Evolutionary conservation across 2,113 vertebrate species (phyloP), one percentile per base, ranked within the genome.

Genomic region (Ifrita kowaldi): DNA sequence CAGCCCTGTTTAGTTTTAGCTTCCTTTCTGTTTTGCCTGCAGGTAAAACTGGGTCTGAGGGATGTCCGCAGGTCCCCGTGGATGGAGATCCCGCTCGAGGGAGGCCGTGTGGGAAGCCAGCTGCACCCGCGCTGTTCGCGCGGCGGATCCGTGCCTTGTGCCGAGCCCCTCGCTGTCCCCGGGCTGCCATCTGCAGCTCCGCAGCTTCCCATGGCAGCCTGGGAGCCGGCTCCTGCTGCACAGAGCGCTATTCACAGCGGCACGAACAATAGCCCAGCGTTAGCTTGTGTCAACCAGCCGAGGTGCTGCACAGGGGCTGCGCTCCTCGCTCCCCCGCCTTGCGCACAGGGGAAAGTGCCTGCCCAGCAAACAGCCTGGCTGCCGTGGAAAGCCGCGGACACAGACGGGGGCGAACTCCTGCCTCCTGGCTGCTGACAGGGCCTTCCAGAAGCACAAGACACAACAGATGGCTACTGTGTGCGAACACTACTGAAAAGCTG

Each of bases 281-380:
- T 52, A 65, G 84, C 83, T 33, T 62, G 70, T 64, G 30, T 11
- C 73, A 83, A 52, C 32, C 5, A 2, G 62, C 70, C 4, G 71
- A 73, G 85, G 30, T n/a, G 52, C 47, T 32, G 76, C 70, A 3
- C 35, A 24, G 80, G 53, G 80, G 70, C 11, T 23, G 53, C 16
- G 94, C 71, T 89, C 71, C 42, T 50, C n/a, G 0, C 84, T 57
- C 60, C 3, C 10, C 50, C n/a, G 32, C 90, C 88, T 70, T 35
- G 81, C 60, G 22, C 91, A 13, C 35, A n/a, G 67, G 41, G 62
- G 49, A 86, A 80, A 77, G 75, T 35, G 84, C 95, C 83, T 92
- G 89, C 67, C 53, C 53, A 32, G 94, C 86, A 46, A 75, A 33
- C 30, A 55, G 84, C 71, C 53, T 2, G 73, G 24, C 55, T 63